Evolutionary conservation across 2,797 vertebrate species (phyloP).

Genomic region (Martes flavigula): DNA sequence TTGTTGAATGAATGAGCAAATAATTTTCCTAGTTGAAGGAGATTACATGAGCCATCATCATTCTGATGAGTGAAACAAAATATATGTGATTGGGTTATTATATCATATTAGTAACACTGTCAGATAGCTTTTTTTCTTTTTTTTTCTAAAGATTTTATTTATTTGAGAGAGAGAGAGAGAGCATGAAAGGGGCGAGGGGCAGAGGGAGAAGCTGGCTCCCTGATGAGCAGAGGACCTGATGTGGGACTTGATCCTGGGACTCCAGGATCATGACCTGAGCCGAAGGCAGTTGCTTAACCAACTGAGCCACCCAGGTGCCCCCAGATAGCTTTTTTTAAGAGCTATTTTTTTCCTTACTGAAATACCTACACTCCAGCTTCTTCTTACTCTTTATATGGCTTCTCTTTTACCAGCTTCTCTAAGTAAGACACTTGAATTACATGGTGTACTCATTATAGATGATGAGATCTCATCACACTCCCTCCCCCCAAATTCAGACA

Average conservation of each 20-base stretch:
- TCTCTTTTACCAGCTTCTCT: constrained; percentile 31
- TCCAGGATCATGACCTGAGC: no score
- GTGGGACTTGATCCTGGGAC: no score
- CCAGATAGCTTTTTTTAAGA: neutral
- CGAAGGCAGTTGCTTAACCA: no score
- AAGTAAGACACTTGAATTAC: constrained; percentile 23
- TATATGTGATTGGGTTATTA: neutral
- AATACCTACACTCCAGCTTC: neutral
- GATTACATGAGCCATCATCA: neutral
- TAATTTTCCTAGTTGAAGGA: neutral
- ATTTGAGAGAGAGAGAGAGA: no score
- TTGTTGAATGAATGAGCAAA: constrained; percentile 23
- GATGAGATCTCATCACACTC: neutral
- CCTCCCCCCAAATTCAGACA: neutral
- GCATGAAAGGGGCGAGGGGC: no score
- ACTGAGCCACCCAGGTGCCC: no score
- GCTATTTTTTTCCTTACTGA: neutral
- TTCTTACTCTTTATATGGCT: neutral
- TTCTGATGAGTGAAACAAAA: constrained; percentile 41
- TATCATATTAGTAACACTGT: neutral
- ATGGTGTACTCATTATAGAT: constrained; percentile 6
- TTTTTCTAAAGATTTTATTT: no score
- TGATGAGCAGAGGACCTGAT: no score
- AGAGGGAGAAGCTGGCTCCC: no score
- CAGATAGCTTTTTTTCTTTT: neutral